A percentile compares a stretch with the other conserved stretches of the same genome.
Evolutionary conservation across 2,888 invertebrate species (phyloP).

Genomic region (Drosophila suboccidentalis): DNA sequence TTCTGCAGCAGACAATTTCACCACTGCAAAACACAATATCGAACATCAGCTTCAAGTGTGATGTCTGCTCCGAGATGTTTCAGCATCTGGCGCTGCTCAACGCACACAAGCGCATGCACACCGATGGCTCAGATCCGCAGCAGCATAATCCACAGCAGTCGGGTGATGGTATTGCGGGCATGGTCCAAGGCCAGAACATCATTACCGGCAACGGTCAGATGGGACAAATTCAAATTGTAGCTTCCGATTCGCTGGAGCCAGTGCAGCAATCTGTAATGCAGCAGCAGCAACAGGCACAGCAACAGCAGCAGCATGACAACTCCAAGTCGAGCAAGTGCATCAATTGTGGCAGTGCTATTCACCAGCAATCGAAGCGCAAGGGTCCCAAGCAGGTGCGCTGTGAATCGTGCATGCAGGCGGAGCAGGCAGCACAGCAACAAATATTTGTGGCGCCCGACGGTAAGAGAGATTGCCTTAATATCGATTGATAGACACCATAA

Average conservation of each 20-base stretch:
- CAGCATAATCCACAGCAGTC: conserved; percentile 70
- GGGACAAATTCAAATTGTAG: conserved; percentile 88
- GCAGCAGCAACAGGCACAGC: conserved; percentile 61
- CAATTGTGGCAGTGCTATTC: conserved; percentile 87
- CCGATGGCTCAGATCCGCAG: conserved; percentile 86
- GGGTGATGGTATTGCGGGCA: conserved; percentile 86
- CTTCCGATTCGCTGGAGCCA: conserved; percentile 85
- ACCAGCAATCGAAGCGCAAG: conserved; percentile 88
- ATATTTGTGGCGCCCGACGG: conserved; percentile 90
- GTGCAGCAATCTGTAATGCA: conserved; percentile 73
- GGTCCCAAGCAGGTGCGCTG: conserved; percentile 88
- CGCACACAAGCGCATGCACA: conserved; percentile 94
- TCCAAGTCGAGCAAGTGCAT: conserved; percentile 87
- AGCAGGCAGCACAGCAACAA: conserved; percentile 85
- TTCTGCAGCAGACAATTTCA: conserved; percentile 55
- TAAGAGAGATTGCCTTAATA: conserved; percentile 67
- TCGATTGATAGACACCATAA: neutral
- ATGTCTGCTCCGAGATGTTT: conserved; percentile 94
- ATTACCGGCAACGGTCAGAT: conserved; percentile 85
- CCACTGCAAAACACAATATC: conserved; percentile 89
- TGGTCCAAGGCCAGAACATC: conserved; percentile 85
- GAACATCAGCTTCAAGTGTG: conserved; percentile 95
- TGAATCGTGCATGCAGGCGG: conserved; percentile 88
- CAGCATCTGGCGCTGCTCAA: conserved; percentile 93
- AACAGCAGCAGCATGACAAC: conserved; percentile 67